phyloP scores from a whole-genome alignment of 2,797 vertebrate genomes.

The Anguilla marmorata region DNA sequence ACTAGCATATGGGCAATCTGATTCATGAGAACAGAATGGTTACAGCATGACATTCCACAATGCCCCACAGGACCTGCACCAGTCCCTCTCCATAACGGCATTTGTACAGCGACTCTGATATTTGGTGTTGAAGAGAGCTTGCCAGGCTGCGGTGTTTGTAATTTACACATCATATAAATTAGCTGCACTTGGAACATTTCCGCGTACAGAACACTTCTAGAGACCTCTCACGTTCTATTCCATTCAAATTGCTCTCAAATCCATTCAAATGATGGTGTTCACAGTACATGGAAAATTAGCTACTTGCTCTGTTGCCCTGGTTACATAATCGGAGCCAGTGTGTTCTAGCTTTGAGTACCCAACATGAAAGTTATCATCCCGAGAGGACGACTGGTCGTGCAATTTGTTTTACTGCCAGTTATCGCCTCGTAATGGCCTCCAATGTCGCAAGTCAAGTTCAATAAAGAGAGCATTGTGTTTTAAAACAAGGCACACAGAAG shows the following conservation, averaged over 20 bases:
- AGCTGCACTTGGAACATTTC: neutral
- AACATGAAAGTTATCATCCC: neutral
- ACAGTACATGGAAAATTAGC: neutral
- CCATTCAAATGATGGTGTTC: neutral
- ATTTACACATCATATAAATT: neutral
- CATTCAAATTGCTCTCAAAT: neutral
- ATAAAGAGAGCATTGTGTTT: conserved; percentile 45
- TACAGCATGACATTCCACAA: neutral
- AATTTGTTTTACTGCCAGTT: conserved; percentile 52
- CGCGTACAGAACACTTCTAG: neutral
- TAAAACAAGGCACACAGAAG: conserved; percentile 42
- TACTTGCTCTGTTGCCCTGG: conserved; percentile 5
- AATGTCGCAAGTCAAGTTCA: conserved; percentile 43
- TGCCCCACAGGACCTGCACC: neutral
- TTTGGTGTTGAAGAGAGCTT: neutral
- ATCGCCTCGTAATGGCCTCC: conserved; percentile 54
- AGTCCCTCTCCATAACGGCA: neutral
- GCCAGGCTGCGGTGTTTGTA: neutral
- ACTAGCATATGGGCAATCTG: neutral
- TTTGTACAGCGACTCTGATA: neutral
- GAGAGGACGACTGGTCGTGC: conserved; percentile 31
- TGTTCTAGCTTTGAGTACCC: neutral
- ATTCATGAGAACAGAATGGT: neutral
- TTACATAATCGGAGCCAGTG: conserved; percentile 44
- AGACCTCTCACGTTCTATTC: neutral